These are phyloP conservation scores for Pterophyllum scalare DNA, from an alignment of 2,113 vertebrate species.

Conservation along the genomic window DNA sequence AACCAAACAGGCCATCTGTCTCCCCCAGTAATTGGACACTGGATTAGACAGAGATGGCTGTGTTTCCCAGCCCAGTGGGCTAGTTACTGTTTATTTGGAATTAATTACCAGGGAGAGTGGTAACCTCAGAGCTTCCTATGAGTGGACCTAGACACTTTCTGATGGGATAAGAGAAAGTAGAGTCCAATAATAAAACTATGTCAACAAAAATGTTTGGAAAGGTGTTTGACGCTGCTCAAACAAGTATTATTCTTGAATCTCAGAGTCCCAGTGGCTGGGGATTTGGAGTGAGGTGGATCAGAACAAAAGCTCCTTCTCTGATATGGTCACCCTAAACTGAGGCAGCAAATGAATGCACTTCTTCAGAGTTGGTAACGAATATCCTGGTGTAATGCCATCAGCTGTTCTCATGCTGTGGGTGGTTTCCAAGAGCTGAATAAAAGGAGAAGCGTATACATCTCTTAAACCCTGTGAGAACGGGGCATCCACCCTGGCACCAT, in stretches of 20 bases:
- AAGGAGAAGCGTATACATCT: constrained; percentile 50
- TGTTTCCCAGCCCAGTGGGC: constrained; percentile 67
- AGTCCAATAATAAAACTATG: constrained; percentile 4
- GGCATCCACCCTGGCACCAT: constrained; percentile 19
- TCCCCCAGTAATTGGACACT: constrained; percentile 66
- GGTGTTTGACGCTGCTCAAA: not conserved
- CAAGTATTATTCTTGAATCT: constrained; percentile 18
- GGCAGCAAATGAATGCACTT: constrained; percentile 45
- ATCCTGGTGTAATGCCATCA: constrained; percentile 58
- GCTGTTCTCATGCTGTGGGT: constrained; percentile 44
- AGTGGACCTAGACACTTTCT: constrained; percentile 57
- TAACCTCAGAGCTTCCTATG: constrained; percentile 49
- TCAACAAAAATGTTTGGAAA: constrained; percentile 15
- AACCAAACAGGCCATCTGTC: constrained; percentile 70
- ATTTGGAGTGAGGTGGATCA: not conserved
- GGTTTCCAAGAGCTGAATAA: constrained; percentile 60
- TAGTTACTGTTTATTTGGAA: constrained; percentile 76
- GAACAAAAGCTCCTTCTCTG: constrained; percentile 34
- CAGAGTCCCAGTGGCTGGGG: constrained; percentile 11
- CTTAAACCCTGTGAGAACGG: constrained; percentile 44
- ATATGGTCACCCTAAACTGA: constrained; percentile 33
- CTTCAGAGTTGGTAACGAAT: constrained; percentile 31
- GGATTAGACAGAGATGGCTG: constrained; percentile 59
- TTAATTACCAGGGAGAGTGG: constrained; percentile 72
- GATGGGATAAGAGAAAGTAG: constrained; percentile 38